A percentile compares a stretch with the other conserved stretches of the same genome.
Conservation (phyloP, 2,888 invertebrate genomes). For the Chorisops tibialis region DNA sequence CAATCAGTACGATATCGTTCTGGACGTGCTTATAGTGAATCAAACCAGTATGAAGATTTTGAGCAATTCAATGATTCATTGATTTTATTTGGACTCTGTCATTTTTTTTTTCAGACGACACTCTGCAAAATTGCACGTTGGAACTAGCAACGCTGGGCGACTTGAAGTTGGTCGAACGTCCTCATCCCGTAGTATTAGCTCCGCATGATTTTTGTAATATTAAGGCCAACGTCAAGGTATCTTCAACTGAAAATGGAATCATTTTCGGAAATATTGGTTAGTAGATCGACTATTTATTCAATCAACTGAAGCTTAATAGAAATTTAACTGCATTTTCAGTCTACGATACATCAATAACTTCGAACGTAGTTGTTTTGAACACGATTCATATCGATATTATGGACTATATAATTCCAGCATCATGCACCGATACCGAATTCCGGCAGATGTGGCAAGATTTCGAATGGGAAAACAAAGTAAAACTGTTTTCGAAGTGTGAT, state of each 20-base stretch:
- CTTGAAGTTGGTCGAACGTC: slow-evolving; percentile 96
- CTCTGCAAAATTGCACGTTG: slow-evolving; percentile 94
- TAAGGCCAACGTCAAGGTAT: slow-evolving; percentile 98
- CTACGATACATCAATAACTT: slow-evolving; percentile 78
- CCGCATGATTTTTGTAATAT: slow-evolving; percentile 98
- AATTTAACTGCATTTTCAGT: no score
- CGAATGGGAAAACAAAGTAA: slow-evolving; percentile 99
- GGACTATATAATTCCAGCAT: slow-evolving; percentile 96
- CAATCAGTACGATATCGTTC: slow-evolving; percentile 96
- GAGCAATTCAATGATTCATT: no score
- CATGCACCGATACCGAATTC: slow-evolving; percentile 94
- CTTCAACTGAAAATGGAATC: slow-evolving; percentile 98
- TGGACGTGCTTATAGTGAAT: slow-evolving; percentile 97
- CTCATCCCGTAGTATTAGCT: slow-evolving; percentile 90
- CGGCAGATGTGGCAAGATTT: slow-evolving; percentile 99
- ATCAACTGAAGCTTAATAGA: no score
- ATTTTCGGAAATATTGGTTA: slow-evolving; percentile 97
- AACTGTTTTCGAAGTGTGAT: no score
- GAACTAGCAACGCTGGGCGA: slow-evolving; percentile 98
- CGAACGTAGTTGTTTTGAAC: slow-evolving; percentile 94
- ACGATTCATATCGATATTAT: slow-evolving; percentile 99
- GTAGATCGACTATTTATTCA: no score
- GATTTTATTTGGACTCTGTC: background rate
- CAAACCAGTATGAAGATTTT: slow-evolving; percentile 85
- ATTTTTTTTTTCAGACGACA: slow-evolving; percentile 68